Percentiles rank a stretch among this genome's conserved stretches.
phyloP scores from a whole-genome alignment of 2,797 vertebrate genomes.

The Botia almorhae region DNA sequence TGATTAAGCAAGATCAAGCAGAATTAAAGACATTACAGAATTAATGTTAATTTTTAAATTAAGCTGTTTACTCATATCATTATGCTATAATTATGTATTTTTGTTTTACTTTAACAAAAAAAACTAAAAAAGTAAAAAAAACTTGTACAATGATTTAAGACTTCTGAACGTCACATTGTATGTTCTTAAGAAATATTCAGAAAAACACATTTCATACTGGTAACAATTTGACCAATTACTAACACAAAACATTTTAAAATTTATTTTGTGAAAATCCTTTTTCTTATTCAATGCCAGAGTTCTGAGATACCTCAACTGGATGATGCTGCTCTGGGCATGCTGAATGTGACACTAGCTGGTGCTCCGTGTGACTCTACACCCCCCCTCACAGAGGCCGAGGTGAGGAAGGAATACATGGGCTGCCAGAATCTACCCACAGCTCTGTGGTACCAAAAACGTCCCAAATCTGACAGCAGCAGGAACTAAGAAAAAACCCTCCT shows the following conservation, averaged over 20 bases:
- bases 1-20: no score
- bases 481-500: constrained; percentile 45
- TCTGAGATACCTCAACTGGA: constrained; percentile 59
- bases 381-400: constrained; percentile 77
- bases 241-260: no score
- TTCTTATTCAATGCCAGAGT: constrained; percentile 58
- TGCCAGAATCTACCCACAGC: constrained; percentile 85
- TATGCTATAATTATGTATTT: no score
- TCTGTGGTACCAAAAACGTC: constrained; percentile 78
- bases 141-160: no score
- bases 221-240: no score
- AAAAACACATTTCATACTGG: background rate
- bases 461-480: constrained; percentile 45
- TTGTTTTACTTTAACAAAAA: no score
- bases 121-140: no score
- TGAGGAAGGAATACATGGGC: constrained; percentile 80
- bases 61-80: no score
- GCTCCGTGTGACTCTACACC: constrained; percentile 81
- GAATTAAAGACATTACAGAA: no score
- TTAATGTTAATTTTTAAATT: no score
- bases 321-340: constrained; percentile 68
- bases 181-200: background rate
- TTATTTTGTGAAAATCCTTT: background rate
- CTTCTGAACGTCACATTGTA: background rate
- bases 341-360: constrained; percentile 80